Evolutionary conservation across 1,140 invertebrate genomes (phyloP).

Genomic region (Zaprionus camerounensis): DNA sequence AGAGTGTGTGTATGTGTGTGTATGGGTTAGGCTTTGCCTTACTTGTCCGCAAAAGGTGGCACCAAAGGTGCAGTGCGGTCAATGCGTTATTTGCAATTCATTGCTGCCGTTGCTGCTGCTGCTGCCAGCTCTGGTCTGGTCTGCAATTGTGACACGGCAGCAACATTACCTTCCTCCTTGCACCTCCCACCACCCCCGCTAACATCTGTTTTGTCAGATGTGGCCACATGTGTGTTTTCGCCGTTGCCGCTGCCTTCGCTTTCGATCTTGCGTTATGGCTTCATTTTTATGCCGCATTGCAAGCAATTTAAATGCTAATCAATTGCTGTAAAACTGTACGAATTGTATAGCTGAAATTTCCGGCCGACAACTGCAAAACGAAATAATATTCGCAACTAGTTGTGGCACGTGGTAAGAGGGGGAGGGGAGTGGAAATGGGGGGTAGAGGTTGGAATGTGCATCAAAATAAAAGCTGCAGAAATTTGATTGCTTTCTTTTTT

Average conservation of each 20-base stretch:
- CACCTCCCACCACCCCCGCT: background rate
- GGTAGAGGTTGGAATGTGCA: slow-evolving; percentile 46
- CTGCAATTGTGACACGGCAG: slow-evolving; percentile 42
- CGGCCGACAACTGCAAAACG: slow-evolving; percentile 26
- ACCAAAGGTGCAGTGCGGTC: slow-evolving; percentile 78
- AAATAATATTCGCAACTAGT: slow-evolving; percentile 64
- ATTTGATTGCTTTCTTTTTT: slow-evolving; percentile 1
- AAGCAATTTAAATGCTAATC: slow-evolving; percentile 80
- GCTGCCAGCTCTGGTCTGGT: slow-evolving; percentile 40
- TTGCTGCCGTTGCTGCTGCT: slow-evolving; percentile 54
- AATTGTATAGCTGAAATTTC: slow-evolving; percentile 49
- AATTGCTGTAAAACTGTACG: slow-evolving; percentile 56
- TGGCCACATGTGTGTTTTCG: slow-evolving; percentile 31
- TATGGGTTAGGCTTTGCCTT: slow-evolving; percentile 60
- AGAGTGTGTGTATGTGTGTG: background rate
- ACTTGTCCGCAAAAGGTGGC: slow-evolving; percentile 74
- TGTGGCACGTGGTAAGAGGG: too few relatives aligned
- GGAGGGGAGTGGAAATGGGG: background rate
- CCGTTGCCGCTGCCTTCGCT: background rate
- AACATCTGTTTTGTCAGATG: slow-evolving; percentile 42
- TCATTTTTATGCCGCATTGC: slow-evolving; percentile 72
- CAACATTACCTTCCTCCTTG: slow-evolving; percentile 3
- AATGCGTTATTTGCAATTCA: slow-evolving; percentile 81
- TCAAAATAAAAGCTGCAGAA: slow-evolving; percentile 51
- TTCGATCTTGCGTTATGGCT: slow-evolving; percentile 57